These are phyloP conservation scores for Anser brachyrhynchus DNA, from an alignment of 2,113 vertebrate genomes.

Conservation along the genomic window DNA sequence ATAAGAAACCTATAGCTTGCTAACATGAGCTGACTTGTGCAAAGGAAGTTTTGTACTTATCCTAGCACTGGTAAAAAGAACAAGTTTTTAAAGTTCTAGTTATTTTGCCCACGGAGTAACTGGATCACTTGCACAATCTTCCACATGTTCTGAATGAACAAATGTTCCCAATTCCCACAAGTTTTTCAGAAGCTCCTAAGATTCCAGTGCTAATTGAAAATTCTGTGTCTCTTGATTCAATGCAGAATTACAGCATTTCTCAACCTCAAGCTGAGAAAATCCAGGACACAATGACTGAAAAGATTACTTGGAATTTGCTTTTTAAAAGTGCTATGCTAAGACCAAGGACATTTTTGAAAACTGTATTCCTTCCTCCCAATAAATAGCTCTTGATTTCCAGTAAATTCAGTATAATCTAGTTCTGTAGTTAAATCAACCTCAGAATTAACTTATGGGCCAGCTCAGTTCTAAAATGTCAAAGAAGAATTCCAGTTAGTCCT, in stretches of 20 bases:
- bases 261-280: neutral
- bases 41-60: neutral
- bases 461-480: neutral
- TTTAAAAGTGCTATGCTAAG: neutral
- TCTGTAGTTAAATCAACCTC: neutral
- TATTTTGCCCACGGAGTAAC: neutral
- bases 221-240: neutral
- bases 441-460: neutral
- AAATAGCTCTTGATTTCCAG: neutral
- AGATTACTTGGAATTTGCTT: fast-evolving
- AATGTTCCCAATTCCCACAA: neutral
- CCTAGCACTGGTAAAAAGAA: neutral
- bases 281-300: neutral
- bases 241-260: neutral
- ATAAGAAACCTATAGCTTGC: neutral
- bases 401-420: neutral
- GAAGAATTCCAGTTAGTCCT: neutral
- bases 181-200: neutral
- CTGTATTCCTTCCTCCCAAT: neutral
- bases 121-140: neutral
- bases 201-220: neutral
- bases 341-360: neutral
- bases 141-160: neutral
- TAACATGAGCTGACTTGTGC: neutral
- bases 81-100: neutral